phyloP scores from a whole-genome alignment of 2,113 vertebrate genomes.

The Corvus moneduloides region DNA sequence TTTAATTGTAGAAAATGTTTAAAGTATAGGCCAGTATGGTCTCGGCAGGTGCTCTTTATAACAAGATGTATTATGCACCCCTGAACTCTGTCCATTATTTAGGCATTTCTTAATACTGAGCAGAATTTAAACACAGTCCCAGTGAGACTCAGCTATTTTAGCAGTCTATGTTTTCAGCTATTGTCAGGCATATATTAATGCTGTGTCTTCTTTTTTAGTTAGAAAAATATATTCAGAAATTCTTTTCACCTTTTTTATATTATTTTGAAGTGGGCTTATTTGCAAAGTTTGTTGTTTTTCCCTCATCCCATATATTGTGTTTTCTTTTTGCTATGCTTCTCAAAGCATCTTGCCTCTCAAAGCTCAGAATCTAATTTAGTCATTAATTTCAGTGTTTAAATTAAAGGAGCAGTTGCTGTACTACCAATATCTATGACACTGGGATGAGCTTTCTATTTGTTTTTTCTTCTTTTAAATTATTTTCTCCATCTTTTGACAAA shows the following conservation, averaged over 20 bases:
- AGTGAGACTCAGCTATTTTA: background rate
- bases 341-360: background rate
- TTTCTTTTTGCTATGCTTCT: background rate
- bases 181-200: background rate
- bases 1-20: conserved; percentile 47
- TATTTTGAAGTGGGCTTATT: background rate
- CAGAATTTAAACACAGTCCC: conserved; percentile 17
- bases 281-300: background rate
- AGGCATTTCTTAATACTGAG: conserved; percentile 19
- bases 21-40: background rate
- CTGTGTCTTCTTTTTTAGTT: background rate
- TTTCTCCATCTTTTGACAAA: background rate
- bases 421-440: background rate
- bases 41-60: conserved; percentile 43
- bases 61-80: conserved; percentile 3
- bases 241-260: background rate
- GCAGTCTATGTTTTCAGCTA: background rate
- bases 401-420: background rate
- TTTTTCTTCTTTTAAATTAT: background rate
- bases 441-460: background rate
- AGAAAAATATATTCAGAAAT: background rate
- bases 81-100: conserved; percentile 36
- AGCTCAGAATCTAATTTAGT: background rate
- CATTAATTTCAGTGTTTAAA: background rate
- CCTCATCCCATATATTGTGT: background rate